Base-by-base conservation (phyloP, 2,888 invertebrate genomes). In the Alviniconcha strummeri region DNA sequence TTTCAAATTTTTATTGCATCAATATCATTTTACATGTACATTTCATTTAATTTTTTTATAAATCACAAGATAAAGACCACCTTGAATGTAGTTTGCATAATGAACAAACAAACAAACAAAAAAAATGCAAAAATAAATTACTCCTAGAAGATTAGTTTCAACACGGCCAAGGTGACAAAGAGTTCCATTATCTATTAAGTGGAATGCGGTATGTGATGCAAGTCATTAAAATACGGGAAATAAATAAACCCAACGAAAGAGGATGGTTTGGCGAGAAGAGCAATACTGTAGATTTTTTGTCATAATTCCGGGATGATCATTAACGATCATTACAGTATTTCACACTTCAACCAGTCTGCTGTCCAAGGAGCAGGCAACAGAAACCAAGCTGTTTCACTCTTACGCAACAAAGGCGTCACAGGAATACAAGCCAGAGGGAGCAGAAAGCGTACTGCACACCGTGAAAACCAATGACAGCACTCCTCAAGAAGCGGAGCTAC, bases 1-100 rank as follows among this genome's bases (percentile, higher is more conserved):
- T 79, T 79, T 79, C 67, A 79, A 79, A 36, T 82, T 77, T 82
- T 82, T 82, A 82, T 82, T 82, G 64, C 71, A 77, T 82, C 82
- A 82, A 75, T 82, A 76, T 82, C 54, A 75, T 82, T 54, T 56
- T 75, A 75, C 77, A 77, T 75, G 19, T 82, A 82, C 71, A 69
- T 82, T 77, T 82, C 64, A 15, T 80, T 52, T 84, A 83, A 54
- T 87, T 89, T 71, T 88, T 88, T 78, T 87, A 87, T 81, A 89
- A 88, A 80, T 86, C 86, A 74, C 86, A 87, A 19, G 86, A 87
- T 79, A 85, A 85, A 78, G 88, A 88, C 72, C 88, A 88, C 75
- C 87, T 86, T 71, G 85, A 86, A 81, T 86, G 85, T 86, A 81
- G 80, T 83, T 60, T 85, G 85, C 74, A 88, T 86, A 77, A 85